Evolutionary conservation across 1,140 invertebrate species (phyloP).

Genomic region (Drosophila tristis): DNA sequence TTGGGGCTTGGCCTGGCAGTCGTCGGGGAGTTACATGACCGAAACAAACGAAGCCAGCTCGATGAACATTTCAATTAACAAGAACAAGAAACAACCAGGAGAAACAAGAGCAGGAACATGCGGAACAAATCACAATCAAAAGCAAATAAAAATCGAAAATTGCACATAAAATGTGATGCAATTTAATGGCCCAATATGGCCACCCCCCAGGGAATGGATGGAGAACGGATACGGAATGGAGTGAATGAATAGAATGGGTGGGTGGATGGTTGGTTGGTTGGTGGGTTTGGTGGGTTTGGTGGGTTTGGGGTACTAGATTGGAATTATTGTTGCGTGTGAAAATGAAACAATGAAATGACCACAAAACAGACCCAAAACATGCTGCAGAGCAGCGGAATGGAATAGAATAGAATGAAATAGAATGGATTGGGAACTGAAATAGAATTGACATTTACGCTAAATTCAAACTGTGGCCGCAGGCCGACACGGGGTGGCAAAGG

Average conservation of each 20-base stretch:
- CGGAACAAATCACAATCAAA: slow-evolving; percentile 80
- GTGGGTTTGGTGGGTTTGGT: too few species aligned
- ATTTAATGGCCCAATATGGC: slow-evolving; percentile 64
- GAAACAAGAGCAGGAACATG: slow-evolving; percentile 52
- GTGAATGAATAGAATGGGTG: slow-evolving; percentile 5
- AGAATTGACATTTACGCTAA: slow-evolving; percentile 74
- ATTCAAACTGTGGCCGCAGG: slow-evolving; percentile 30
- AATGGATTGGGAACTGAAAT: slow-evolving; percentile 3
- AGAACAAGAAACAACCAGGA: slow-evolving; percentile 12
- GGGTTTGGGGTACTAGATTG: slow-evolving; percentile 19
- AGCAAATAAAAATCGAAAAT: slow-evolving; percentile 78
- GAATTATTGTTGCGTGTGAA: slow-evolving; percentile 72
- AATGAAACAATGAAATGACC: slow-evolving; percentile 79
- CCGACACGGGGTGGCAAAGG: slow-evolving; percentile 6
- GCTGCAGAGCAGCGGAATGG: slow-evolving; percentile 12
- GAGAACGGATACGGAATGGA: neutral
- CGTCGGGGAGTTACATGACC: slow-evolving; percentile 61
- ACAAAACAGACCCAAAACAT: slow-evolving; percentile 42
- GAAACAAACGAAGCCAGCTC: slow-evolving; percentile 27
- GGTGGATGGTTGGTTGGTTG: neutral
- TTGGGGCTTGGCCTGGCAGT: slow-evolving; percentile 27
- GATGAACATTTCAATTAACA: slow-evolving; percentile 75
- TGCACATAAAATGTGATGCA: slow-evolving; percentile 78
- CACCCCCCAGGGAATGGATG: slow-evolving; percentile 13
- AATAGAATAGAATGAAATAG: slow-evolving; percentile 33